Conservation (phyloP, 2,797 vertebrate species). For the Anguilla pacifica region DNA sequence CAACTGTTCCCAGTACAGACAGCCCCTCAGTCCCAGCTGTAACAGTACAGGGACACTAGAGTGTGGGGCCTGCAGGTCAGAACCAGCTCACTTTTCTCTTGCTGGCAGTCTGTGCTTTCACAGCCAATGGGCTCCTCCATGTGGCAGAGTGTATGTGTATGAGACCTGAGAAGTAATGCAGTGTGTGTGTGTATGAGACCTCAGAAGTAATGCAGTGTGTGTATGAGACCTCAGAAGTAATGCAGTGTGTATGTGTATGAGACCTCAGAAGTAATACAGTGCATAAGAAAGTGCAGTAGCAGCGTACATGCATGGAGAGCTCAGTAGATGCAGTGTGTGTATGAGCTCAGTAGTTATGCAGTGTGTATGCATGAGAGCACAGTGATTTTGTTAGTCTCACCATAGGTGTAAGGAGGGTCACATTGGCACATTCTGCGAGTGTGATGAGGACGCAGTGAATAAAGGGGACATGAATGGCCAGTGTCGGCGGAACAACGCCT, state of each 20-base stretch:
- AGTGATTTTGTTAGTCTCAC: not conserved
- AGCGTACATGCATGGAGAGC: not conserved
- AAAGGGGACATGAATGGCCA: not conserved
- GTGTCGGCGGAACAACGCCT: slow-evolving; percentile 34
- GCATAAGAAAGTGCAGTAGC: not conserved
- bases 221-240: not conserved
- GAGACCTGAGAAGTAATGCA: not conserved
- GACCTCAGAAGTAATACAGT: not conserved
- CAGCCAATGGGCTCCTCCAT: not conserved
- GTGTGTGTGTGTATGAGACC: not conserved
- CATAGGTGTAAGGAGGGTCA: slow-evolving; percentile 37
- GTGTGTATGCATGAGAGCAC: not conserved
- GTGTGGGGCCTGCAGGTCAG: slow-evolving; percentile 50
- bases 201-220: not conserved
- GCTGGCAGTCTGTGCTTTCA: not conserved
- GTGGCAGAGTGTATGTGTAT: not conserved
- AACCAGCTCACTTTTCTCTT: not conserved
- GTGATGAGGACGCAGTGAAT: not conserved
- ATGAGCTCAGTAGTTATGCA: not conserved
- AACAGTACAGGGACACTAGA: slow-evolving; percentile 52
- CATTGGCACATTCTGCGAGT: slow-evolving; percentile 41
- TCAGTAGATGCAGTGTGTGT: not conserved
- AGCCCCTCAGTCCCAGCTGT: slow-evolving; percentile 47
- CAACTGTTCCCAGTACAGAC: slow-evolving; percentile 49
- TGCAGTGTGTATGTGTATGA: not conserved